A percentile compares a stretch with the other conserved stretches of the same genome.
Conservation (phyloP, 2,888 invertebrate species). For the Pseudococcus longispinus region DNA sequence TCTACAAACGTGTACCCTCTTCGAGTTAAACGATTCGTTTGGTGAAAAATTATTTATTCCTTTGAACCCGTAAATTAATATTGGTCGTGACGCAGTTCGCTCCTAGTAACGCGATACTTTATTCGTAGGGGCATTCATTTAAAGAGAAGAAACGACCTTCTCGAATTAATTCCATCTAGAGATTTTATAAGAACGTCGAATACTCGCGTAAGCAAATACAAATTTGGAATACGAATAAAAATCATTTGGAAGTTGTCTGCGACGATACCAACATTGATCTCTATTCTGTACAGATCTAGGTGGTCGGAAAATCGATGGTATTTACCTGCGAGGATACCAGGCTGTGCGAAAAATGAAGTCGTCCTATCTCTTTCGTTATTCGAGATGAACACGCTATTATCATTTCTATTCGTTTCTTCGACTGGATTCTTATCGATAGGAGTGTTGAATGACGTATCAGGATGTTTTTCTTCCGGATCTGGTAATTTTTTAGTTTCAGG, state of each 20-base stretch:
- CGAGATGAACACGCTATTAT: conserved; percentile 75
- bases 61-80: conserved; percentile 28
- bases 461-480: neutral
- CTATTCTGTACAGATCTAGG: neutral
- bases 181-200: neutral
- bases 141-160: neutral
- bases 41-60: neutral
- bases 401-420: conserved; percentile 62
- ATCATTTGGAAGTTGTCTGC: neutral
- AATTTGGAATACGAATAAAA: neutral
- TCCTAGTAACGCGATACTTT: neutral
- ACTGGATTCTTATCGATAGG: conserved; percentile 59
- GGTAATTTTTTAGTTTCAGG: neutral
- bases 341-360: conserved; percentile 93
- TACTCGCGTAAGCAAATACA: neutral
- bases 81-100: neutral
- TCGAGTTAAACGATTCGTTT: neutral
- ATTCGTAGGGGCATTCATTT: neutral
- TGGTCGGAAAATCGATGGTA: conserved; percentile 44
- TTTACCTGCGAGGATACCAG: conserved; percentile 89
- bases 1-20: neutral
- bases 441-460: neutral
- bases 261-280: neutral
- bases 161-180: neutral
- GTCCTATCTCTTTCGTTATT: conserved; percentile 84